Base-by-base conservation (phyloP, 2,797 vertebrate genomes). In the Enteromius unitaeniatus region DNA sequence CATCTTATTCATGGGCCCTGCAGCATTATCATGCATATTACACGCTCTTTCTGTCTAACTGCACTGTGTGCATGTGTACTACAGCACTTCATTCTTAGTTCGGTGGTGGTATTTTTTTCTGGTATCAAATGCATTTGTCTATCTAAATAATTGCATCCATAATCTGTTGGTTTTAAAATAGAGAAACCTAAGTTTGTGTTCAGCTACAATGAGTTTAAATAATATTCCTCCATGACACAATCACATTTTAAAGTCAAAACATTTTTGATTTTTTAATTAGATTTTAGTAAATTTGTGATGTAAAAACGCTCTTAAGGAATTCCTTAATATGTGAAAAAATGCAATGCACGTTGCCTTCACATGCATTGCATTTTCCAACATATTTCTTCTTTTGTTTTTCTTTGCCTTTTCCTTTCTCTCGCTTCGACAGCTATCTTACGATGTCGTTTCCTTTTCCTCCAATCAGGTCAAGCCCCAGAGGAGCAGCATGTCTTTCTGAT, bases 401-500 rank as follows among this genome's bases (percentile, higher is more conserved):
- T 74, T 84, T 86, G 74, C 86, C 86, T 51, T 47, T 26, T 74
- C 58, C 64, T 58, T 34, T 77, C 26, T 47, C 81, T 64, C 40
- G 11, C 53, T 82, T 75, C 19, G 45, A 83, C 74, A 73, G 78
- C 84, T 81, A 83, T 89, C 86, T 78, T 84, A 87, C 86, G 64
- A 62, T 86, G 81, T 82, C 86, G 78, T 85, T 88, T 90, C 87
- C 89, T 87, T 86, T 84, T 68, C 64, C 3, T 2, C 78, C 85
- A 88, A 91, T 68, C 86, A 84, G 88, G 92, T 93, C 92, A 88
- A 74, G 85, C 92, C 89, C 89, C 76, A 42, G 45, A 68, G 91
- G 89, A 90, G 60, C 8, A 23, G 86, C 19, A 72, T 91, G 91
- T 93, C 88, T 84, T 88, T 88, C 87, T 83, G 90, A 93, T 94